Base-by-base conservation (phyloP, 2,113 vertebrate species). In the Phoxinus phoxinus region DNA sequence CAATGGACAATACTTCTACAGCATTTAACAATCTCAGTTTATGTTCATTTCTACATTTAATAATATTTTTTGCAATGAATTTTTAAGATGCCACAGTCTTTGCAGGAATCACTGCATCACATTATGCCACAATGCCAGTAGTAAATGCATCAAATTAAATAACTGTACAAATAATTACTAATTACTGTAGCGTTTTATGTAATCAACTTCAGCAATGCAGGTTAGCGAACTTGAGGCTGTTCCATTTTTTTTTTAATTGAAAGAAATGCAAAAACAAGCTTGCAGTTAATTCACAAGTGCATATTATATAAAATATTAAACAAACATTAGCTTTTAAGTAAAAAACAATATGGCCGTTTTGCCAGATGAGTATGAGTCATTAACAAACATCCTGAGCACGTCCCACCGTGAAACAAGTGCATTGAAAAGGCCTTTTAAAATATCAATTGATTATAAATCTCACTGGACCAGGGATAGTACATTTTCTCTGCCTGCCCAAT, bases 391-490 rank as follows among this genome's bases (percentile, higher is more conserved):
- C 91, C 91, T 90, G 89, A 91, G 89, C 91, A 89, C 90, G 93
- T 93, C 88, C 88, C 92, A 88, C 89, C 91, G 93, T 92, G 93
- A 93, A 95, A 95, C 92, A 90, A 93, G 91, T 89, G 91, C 90
- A 94, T 93, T 94, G 93, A 92, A 89, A 89, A 89, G 87, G 91
- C 90, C 90, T 92, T 77, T 83, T 77, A 86, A 92, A 90, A 93
- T 90, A 72, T 25, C 89, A 92, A 90, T 90, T 86, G 90, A 91
- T 92, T 91, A 93, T 94, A 95, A 94, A 95, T 94, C 92, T 90
- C 92, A 87, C 86, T 35, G 5, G 91, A 91, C 91, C 91, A 93
- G 91, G 92, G 93, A 94, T 91, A 89, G 90, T 92, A 90, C 90
- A 90, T 94, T 93, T 94, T 92, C 91, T 93, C 91, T 91, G 92